Evolutionary conservation across 2,888 invertebrate species (phyloP).

Genomic region (Eupithecia pulchellata): DNA sequence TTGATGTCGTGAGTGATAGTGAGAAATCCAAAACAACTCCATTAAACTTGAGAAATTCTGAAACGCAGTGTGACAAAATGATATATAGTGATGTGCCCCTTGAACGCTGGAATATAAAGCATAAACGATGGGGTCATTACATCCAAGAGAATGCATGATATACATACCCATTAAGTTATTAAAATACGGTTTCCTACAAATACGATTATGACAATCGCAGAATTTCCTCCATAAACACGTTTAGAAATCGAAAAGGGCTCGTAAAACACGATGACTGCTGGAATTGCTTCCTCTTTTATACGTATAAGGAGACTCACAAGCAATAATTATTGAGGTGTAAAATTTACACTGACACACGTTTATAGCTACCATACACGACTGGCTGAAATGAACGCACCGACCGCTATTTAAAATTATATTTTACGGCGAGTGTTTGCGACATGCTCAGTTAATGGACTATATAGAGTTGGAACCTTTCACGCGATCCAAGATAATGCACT

Average conservation of each 20-base stretch:
- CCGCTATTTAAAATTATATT: slow-evolving; percentile 65
- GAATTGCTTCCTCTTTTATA: slow-evolving; percentile 72
- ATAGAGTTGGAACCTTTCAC: slow-evolving; percentile 72
- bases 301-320: slow-evolving; percentile 56
- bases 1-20: slow-evolving; percentile 34
- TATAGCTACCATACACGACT: slow-evolving; percentile 57
- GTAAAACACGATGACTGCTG: slow-evolving; percentile 71
- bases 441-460: slow-evolving; percentile 74
- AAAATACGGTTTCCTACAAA: slow-evolving; percentile 48
- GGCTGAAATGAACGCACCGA: slow-evolving; percentile 47
- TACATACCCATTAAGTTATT: slow-evolving; percentile 37
- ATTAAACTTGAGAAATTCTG: slow-evolving; percentile 25
- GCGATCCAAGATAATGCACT: slow-evolving; percentile 74
- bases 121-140: slow-evolving; percentile 18
- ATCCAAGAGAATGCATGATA: slow-evolving; percentile 28
- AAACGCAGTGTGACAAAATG: slow-evolving; percentile 18
- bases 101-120: slow-evolving; percentile 20
- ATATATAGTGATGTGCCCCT: slow-evolving; percentile 14
- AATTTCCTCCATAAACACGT: slow-evolving; percentile 64
- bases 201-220: slow-evolving; percentile 56
- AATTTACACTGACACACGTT: slow-evolving; percentile 75
- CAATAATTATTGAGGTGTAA: slow-evolving; percentile 75
- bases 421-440: slow-evolving; percentile 71
- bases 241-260: slow-evolving; percentile 70
- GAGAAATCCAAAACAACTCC: slow-evolving; percentile 25